Evolutionary conservation across 2,797 vertebrate species (phyloP).

Genomic region (Sardinella longiceps): DNA sequence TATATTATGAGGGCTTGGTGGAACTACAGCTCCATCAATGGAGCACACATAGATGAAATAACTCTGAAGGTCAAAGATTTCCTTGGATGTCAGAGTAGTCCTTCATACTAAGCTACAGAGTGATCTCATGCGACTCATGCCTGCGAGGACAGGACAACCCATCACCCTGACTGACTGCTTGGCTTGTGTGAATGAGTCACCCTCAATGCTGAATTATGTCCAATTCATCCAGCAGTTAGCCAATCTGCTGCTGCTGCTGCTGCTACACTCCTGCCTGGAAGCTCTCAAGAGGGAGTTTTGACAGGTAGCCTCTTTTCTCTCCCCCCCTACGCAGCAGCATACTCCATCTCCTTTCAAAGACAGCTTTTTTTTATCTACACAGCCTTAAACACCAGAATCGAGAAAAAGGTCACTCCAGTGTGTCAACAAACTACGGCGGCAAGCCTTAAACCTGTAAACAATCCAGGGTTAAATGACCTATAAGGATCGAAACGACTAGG

Average conservation of each 20-base stretch:
- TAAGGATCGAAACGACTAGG: not conserved
- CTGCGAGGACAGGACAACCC: conserved; percentile 39
- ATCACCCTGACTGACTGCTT: conserved; percentile 42
- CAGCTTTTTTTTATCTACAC: not conserved
- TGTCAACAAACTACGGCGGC: not conserved
- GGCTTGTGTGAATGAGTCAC: not conserved
- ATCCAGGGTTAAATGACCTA: not conserved
- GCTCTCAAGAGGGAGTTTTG: not conserved
- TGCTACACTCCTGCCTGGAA: not conserved
- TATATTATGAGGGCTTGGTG: not conserved
- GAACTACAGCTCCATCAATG: conserved; percentile 32
- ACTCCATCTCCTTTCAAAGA: not conserved
- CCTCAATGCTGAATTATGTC: conserved; percentile 15
- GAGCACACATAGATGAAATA: conserved; percentile 41
- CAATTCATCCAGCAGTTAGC: not conserved
- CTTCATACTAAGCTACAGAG: conserved; percentile 34
- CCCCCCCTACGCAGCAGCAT: not conserved
- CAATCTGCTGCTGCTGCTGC: not conserved
- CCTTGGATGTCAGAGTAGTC: conserved; percentile 49
- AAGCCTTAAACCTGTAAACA: not conserved
- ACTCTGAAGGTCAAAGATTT: conserved; percentile 47
- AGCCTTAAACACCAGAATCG: not conserved
- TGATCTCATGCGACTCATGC: conserved; percentile 32
- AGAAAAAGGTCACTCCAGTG: not conserved
- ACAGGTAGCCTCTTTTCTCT: not conserved